A percentile compares a stretch with the other conserved stretches of the same genome.
phyloP scores from a whole-genome alignment of 2,888 invertebrate species.

The Lochmaea crataegi region DNA sequence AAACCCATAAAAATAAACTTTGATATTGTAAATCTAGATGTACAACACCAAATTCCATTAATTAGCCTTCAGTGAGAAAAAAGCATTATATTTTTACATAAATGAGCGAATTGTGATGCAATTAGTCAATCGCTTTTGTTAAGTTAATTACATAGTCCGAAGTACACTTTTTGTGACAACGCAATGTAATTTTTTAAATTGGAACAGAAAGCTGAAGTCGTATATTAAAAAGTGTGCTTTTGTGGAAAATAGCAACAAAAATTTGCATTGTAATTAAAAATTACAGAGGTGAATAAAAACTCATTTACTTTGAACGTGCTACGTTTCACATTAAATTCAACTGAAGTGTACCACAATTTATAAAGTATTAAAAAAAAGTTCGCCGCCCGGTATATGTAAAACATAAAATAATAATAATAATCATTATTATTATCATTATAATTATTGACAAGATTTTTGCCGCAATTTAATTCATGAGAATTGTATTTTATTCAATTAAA shows the following conservation, averaged over 20 bases:
- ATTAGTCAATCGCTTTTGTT: neutral
- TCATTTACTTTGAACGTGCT: neutral
- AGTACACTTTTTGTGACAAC: neutral
- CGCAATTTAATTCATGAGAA: too few relatives aligned
- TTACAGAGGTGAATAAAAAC: neutral
- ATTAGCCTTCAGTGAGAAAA: too few relatives aligned
- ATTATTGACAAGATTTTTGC: too few relatives aligned
- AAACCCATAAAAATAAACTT: too few relatives aligned
- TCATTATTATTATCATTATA: too few relatives aligned
- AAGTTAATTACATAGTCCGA: neutral
- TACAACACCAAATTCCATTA: too few relatives aligned
- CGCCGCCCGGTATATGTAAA: too few relatives aligned
- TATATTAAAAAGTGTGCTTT: neutral
- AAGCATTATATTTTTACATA: neutral
- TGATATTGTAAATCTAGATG: too few relatives aligned
- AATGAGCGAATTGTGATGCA: neutral
- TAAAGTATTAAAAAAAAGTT: too few relatives aligned
- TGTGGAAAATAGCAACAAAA: neutral
- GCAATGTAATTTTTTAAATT: neutral
- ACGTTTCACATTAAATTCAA: neutral
- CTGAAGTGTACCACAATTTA: neutral
- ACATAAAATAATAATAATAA: too few relatives aligned
- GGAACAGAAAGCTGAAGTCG: neutral
- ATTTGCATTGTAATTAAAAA: slow-evolving; percentile 1
- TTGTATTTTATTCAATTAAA: too few relatives aligned